Percentiles rank a stretch among this genome's conserved stretches.
These are phyloP conservation scores for Pogona vitticeps DNA, from an alignment of 2,113 vertebrate genomes.

Conservation along the genomic window DNA sequence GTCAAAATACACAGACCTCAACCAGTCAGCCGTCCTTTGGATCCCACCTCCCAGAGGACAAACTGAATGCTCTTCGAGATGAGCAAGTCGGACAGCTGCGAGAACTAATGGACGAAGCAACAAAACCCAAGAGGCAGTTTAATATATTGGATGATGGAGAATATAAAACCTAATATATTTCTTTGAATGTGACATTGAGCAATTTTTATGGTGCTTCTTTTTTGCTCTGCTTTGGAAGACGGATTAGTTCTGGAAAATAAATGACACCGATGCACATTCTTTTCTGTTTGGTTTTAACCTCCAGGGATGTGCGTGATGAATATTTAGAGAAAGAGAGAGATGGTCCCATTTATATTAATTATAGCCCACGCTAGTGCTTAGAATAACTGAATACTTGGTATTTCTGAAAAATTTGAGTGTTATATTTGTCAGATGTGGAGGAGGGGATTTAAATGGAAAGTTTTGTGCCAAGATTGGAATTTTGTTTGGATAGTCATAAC, in stretches of 20 bases:
- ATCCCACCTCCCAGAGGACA: constrained; percentile 77
- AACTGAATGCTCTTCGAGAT: constrained; percentile 81
- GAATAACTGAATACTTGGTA: constrained; percentile 4
- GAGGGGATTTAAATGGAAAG: background rate
- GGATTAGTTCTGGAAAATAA: constrained; percentile 40
- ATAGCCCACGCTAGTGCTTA: background rate
- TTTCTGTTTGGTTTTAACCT: constrained; percentile 8
- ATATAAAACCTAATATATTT: constrained; percentile 46
- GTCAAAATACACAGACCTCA: constrained; percentile 63
- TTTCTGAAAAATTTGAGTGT: constrained; percentile 11
- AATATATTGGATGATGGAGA: constrained; percentile 75
- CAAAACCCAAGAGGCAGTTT: constrained; percentile 84
- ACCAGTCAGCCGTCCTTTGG: constrained; percentile 73
- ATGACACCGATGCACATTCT: fast-evolving
- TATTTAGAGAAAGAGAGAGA: constrained; percentile 28
- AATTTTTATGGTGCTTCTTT: constrained; percentile 22
- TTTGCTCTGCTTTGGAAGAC: constrained; percentile 30
- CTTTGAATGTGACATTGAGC: background rate
- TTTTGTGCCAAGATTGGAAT: background rate
- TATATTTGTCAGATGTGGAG: background rate
- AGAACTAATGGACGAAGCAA: constrained; percentile 90
- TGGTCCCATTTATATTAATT: constrained; percentile 35
- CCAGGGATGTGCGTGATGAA: constrained; percentile 29
- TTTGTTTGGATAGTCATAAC: background rate
- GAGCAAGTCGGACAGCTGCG: constrained; percentile 91